Evolutionary conservation across 37 sponge, comb jelly and placozoan species (phyloP), one percentile per base, ranked within the genome.

Genomic region (Aplysina aerophoba): DNA sequence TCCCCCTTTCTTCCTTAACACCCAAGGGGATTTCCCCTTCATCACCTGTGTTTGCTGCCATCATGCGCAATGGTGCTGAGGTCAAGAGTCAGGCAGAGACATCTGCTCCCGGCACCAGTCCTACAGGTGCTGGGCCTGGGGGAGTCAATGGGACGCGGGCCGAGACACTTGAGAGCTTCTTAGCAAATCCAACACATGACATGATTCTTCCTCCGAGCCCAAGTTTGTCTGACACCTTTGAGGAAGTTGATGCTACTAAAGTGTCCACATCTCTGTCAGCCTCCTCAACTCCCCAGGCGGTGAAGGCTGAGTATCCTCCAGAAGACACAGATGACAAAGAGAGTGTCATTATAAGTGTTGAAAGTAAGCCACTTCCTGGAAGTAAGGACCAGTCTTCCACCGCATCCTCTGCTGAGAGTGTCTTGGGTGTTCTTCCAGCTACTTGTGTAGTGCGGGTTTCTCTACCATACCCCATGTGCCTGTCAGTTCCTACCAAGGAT

Each of bases 401-500:
- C 50, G 8, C 50, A 3, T 44, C 50, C 50, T 44, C 50, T n/a
- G n/a, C n/a, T 11, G 8, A 44, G 50, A 44, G 50, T 44, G 3
- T 44, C 50, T 44, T 44, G 50, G 50, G 50, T 44, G 50, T 44
- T 44, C 50, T 27, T 3, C 24, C 64, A 62, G 54, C 78, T 24
- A 53, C 78, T 75, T 75, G 78, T 36, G 53, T 75, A 40, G 54
- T 75, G 33, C 78, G 41, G 78, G 54, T 75, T 5, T 40, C 44
- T 44, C 37, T 75, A 44, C 78, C 78, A 20, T 50, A 75, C 22
- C 78, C 78, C 44, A 75, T 75, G 17, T 75, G 78, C 54, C 50
- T 50, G 11, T 53, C 78, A 69, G 17, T 69, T 69, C 33, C 71
- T 12, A 16, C 71, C 34, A 30, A 69, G 17, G 50, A 44, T 44